Evolutionary conservation across 2,888 invertebrate genomes (phyloP).

Genomic region (Sesamia inferens): DNA sequence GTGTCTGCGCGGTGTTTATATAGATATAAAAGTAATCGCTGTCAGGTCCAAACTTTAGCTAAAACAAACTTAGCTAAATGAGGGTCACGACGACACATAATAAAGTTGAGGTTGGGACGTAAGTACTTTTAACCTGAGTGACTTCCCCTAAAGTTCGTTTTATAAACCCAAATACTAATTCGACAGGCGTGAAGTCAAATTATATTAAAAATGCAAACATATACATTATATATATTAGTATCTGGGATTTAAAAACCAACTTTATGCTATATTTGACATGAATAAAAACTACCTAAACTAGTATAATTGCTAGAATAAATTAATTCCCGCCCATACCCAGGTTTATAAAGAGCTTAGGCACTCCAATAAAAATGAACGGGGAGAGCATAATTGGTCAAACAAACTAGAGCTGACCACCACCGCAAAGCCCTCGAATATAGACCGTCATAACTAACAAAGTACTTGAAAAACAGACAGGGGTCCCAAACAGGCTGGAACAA

Average conservation of each 20-base stretch:
- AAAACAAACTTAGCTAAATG: slow-evolving; percentile 28
- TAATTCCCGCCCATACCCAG: neutral
- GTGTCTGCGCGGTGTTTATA: slow-evolving; percentile 7
- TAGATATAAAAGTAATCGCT: slow-evolving; percentile 19
- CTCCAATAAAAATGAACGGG: neutral
- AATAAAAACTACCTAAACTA: neutral
- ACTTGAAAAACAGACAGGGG: slow-evolving; percentile 54
- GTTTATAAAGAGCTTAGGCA: neutral
- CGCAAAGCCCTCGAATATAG: slow-evolving; percentile 33
- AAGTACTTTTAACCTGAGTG: neutral
- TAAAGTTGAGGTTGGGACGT: slow-evolving; percentile 18
- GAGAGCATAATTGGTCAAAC: slow-evolving; percentile 9
- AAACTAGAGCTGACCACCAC: slow-evolving; percentile 24
- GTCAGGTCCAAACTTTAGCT: neutral
- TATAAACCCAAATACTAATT: no score
- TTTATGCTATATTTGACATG: neutral
- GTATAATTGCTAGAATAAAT: slow-evolving; percentile 7
- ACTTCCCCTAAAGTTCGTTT: neutral
- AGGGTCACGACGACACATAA: slow-evolving; percentile 16
- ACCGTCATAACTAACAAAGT: slow-evolving; percentile 40
- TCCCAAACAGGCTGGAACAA: slow-evolving; percentile 61
- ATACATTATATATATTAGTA: no score
- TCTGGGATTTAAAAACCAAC: no score
- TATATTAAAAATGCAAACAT: no score
- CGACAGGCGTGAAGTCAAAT: no score